Evolutionary conservation across 2,797 vertebrate species (phyloP).

Genomic region (Pelochelys cantorii): DNA sequence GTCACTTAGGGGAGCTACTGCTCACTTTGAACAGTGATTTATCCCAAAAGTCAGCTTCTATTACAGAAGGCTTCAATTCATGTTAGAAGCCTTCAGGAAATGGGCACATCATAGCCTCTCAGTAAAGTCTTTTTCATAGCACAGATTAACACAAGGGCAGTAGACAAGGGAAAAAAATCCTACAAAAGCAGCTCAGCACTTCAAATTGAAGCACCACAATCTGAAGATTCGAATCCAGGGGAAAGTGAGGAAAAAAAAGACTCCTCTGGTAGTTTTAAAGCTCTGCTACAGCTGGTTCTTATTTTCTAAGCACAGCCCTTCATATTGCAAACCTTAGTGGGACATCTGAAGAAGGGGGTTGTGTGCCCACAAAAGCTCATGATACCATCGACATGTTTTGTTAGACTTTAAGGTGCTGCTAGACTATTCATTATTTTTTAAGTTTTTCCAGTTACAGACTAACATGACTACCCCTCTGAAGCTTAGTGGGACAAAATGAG

Average conservation of each 20-base stretch:
- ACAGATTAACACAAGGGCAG: slow-evolving; percentile 59
- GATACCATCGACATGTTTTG: too few species aligned
- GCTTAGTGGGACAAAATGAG: slow-evolving; percentile 1
- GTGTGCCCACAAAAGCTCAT: too few species aligned
- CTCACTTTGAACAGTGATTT: slow-evolving; percentile 23
- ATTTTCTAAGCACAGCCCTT: too few species aligned
- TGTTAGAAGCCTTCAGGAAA: slow-evolving; percentile 62
- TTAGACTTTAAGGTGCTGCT: too few species aligned
- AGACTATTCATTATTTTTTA: too few species aligned
- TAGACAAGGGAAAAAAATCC: slow-evolving; percentile 50
- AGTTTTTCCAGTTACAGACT: too few species aligned
- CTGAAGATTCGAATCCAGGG: not conserved
- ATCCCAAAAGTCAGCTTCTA: slow-evolving; percentile 38
- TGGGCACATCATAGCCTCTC: slow-evolving; percentile 55
- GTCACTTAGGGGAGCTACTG: slow-evolving; percentile 41
- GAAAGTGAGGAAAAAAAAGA: not conserved
- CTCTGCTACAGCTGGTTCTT: not conserved
- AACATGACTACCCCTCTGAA: not conserved
- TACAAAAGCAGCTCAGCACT: slow-evolving; percentile 42
- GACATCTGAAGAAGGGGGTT: too few species aligned
- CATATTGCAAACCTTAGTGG: too few species aligned
- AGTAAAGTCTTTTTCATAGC: slow-evolving; percentile 62
- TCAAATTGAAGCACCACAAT: not conserved
- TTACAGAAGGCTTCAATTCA: slow-evolving; percentile 59
- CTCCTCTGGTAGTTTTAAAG: not conserved